Conservation (phyloP, 2,797 vertebrate species). For the Coilia nasus region DNA sequence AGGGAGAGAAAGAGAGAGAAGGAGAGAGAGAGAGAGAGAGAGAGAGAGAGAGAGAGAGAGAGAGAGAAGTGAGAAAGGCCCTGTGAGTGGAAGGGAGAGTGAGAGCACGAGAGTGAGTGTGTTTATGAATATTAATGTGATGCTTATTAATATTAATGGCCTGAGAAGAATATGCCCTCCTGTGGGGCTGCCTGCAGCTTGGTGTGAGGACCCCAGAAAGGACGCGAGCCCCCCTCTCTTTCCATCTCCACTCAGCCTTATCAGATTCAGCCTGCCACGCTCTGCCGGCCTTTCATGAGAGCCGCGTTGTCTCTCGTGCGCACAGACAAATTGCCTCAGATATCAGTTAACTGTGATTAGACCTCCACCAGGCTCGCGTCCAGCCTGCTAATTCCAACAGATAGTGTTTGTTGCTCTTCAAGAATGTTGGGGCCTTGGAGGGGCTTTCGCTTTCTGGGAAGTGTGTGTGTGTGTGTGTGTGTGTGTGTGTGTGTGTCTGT, state of each 20-base stretch:
- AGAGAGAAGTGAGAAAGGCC: no score
- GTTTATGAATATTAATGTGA: conserved; percentile 8
- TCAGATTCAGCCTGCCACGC: background rate
- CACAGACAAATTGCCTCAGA: conserved; percentile 3
- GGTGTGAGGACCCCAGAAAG: background rate
- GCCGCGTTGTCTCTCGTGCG: background rate
- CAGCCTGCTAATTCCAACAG: background rate
- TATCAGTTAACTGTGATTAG: conserved; percentile 14
- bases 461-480: no score
- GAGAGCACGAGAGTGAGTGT: no score
- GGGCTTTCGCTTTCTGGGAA: no score
- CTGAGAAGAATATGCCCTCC: background rate
- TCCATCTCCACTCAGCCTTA: background rate
- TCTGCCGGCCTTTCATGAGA: background rate
- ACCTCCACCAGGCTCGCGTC: background rate
- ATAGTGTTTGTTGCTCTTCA: background rate
- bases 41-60: background rate
- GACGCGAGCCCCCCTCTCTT: background rate
- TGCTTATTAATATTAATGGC: background rate
- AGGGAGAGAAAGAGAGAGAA: background rate
- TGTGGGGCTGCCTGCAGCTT: conserved; percentile 20
- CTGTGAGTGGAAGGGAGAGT: no score
- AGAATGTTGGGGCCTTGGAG: background rate
- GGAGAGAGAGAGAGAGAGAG: background rate
- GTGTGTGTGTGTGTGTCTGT: no score